Base-by-base conservation (phyloP, 2,797 vertebrate species). In the Silurus lanzhouensis region DNA sequence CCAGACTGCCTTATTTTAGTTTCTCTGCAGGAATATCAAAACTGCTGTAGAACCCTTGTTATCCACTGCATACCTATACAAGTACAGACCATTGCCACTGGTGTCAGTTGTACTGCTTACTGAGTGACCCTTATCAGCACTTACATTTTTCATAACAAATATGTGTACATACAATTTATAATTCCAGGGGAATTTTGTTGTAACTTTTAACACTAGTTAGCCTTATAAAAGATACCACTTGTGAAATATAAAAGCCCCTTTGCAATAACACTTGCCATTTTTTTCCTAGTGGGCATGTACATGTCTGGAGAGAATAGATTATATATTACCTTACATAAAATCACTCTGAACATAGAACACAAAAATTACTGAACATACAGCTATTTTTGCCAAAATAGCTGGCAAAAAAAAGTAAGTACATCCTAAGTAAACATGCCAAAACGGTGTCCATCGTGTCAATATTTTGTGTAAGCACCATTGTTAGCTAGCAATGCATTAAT, bases 41-140 rank as follows among this genome's bases (percentile, higher is more conserved):
- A 44, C 20, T 83, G 82, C 75, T 84, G 63, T 46, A 14, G 68
- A 86, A 77, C 72, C 48, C 6, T 74, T 81, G 82, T 85, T 81
- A 71, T 86, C 72, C 77, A 75, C 87, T 86, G 68, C 89, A 87
- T 85, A 88, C 57, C 88, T 86, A 31, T 78, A 87, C 90, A 87
- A 85, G 88, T 86, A 87, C 20, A 60, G 88, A 88, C 86, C 89
- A 87, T 85, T 88, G 84, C n/a, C 27, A 14, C 48, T 61, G 70
- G 74, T 84, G 78, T 88, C 76, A 72, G 82, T 80, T 87, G 57
- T 89, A 86, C 74, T 83, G 57, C 87, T 77, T 86, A 79, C 67
- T 78, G 68, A 61, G 79, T 9, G 17, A 82, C 84, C 64, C 25
- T 48, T 67, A 82, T 52, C 74, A 85, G 66, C 78, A 72, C 66